Percentiles rank a stretch among this genome's conserved stretches.
phyloP scores from a whole-genome alignment of 1,140 invertebrate genomes.

The Pogonognathellus flavescens region DNA sequence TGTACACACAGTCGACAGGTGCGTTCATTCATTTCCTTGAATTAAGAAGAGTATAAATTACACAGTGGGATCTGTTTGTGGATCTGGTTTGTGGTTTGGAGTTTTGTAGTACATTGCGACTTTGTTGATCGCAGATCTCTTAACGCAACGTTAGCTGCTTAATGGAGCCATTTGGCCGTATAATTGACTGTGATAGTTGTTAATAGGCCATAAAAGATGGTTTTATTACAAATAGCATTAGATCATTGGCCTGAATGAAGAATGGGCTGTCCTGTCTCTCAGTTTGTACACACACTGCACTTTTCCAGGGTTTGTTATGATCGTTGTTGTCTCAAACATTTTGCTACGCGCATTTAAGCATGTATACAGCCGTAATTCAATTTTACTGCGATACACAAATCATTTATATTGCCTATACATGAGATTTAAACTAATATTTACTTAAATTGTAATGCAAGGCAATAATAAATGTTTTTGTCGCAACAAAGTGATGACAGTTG shows the following conservation, averaged over 20 bases:
- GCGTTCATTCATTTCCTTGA: neutral
- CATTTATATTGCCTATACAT: too few species aligned
- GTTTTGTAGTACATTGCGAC: neutral
- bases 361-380: too few species aligned
- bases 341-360: neutral
- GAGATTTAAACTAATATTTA: too few species aligned
- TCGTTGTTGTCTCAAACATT: neutral
- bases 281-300: neutral
- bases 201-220: constrained; percentile 47
- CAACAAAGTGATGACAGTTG: too few species aligned
- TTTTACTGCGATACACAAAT: too few species aligned
- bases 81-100: constrained; percentile 29
- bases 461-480: too few species aligned
- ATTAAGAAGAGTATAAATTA: constrained; percentile 23
- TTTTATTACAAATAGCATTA: constrained; percentile 11
- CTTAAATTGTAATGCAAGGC: too few species aligned
- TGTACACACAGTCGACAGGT: neutral
- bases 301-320: neutral
- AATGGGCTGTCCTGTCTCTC: constrained; percentile 12
- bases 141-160: constrained; percentile 13
- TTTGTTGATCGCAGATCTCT: constrained; percentile 6
- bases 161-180: constrained; percentile 17
- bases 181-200: constrained; percentile 51
- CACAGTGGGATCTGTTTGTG: neutral
- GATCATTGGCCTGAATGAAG: constrained; percentile 24